These are phyloP conservation scores for Pao palembangensis DNA, from an alignment of 2,113 vertebrate species.

Conservation along the genomic window DNA sequence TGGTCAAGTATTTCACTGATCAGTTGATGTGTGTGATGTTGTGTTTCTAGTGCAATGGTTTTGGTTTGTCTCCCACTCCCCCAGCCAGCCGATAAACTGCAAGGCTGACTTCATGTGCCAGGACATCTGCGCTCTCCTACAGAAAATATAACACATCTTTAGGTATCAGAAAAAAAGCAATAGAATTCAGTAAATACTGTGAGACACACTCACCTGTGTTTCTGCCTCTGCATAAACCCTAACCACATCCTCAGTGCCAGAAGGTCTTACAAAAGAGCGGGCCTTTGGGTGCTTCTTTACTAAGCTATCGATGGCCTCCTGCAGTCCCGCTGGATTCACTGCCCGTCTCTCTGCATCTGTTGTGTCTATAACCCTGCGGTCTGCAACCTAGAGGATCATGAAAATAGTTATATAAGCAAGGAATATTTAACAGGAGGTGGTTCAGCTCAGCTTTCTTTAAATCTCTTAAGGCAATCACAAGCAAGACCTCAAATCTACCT, in stretches of 20 bases:
- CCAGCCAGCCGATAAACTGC: conserved; percentile 85
- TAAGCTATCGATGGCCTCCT: conserved; percentile 81
- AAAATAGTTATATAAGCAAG: background rate
- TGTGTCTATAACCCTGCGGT: conserved; percentile 85
- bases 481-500: too few relatives aligned
- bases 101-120: conserved; percentile 88
- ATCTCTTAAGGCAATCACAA: too few relatives aligned
- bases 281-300: conserved; percentile 78
- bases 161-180: background rate
- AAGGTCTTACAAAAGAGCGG: conserved; percentile 91
- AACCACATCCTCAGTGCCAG: conserved; percentile 91
- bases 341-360: conserved; percentile 83
- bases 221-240: conserved; percentile 91
- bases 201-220: conserved; percentile 80
- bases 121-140: conserved; percentile 84
- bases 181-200: background rate
- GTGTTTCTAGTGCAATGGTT: conserved; percentile 56
- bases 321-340: conserved; percentile 82
- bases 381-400: conserved; percentile 75
- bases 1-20: background rate
- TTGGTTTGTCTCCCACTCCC: conserved; percentile 83
- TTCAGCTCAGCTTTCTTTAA: too few relatives aligned
- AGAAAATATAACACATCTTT: conserved; percentile 34
- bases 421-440: too few relatives aligned
- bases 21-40: background rate